Percentiles rank a stretch among this genome's conserved stretches.
Conservation (phyloP, 2,888 invertebrate species). For the Callimorpha dominula region DNA sequence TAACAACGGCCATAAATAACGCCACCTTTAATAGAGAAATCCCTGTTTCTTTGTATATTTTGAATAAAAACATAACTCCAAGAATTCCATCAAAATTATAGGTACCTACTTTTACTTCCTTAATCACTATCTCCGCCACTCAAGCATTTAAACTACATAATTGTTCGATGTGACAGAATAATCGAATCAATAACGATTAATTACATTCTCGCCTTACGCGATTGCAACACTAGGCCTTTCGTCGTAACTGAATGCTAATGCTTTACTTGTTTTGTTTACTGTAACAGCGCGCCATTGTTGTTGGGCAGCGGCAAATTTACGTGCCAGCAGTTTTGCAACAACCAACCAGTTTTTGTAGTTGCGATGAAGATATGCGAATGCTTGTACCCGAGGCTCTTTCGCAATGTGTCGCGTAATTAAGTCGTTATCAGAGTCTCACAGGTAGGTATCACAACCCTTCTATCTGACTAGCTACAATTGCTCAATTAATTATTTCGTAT, state of each 20-base stretch:
- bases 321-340: constrained; percentile 67
- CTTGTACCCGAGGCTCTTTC: constrained; percentile 54
- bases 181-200: constrained; percentile 61
- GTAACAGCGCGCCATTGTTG: constrained; percentile 76
- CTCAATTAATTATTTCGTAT: constrained; percentile 64
- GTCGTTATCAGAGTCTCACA: constrained; percentile 52
- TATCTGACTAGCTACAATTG: constrained; percentile 63
- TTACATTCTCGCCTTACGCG: constrained; percentile 57
- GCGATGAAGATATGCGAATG: constrained; percentile 76
- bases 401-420: constrained; percentile 65
- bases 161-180: constrained; percentile 60
- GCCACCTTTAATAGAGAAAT: background rate
- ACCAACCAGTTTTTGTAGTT: constrained; percentile 74
- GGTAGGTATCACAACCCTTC: constrained; percentile 58
- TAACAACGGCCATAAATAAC: background rate
- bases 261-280: constrained; percentile 74
- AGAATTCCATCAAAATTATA: background rate
- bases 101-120: background rate
- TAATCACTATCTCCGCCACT: constrained; percentile 5
- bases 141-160: constrained; percentile 51
- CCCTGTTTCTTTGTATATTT: background rate
- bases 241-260: constrained; percentile 62
- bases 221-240: constrained; percentile 52
- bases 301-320: constrained; percentile 64
- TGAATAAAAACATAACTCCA: background rate